Conservation (phyloP, 2,797 vertebrate species). For the Ceryle rudis region DNA sequence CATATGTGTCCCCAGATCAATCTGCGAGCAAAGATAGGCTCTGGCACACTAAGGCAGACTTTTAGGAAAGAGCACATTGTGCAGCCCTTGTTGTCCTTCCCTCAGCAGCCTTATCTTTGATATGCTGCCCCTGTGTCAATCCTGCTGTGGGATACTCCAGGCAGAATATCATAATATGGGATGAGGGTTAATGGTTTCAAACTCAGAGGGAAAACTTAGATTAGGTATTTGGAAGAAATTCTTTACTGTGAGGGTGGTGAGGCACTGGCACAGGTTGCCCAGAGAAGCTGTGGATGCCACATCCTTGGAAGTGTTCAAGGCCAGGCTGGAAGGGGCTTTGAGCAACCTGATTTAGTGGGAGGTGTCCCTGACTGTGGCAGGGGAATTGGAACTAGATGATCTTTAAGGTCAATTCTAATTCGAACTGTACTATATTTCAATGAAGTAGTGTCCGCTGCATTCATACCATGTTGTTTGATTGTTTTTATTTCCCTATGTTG, state of each 20-base stretch:
- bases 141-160: neutral
- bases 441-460: neutral
- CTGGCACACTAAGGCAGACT: neutral
- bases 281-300: no score
- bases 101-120: neutral
- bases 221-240: neutral
- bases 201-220: neutral
- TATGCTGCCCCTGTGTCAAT: neutral
- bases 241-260: no score
- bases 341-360: neutral
- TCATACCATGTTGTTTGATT: neutral
- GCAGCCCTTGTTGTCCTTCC: neutral
- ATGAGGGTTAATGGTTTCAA: neutral
- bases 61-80: neutral
- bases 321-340: neutral
- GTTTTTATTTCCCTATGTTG: neutral
- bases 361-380: neutral
- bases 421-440: neutral
- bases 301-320: no score
- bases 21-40: neutral
- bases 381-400: neutral
- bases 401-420: neutral
- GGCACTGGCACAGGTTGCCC: neutral
- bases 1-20: neutral
- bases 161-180: neutral